phyloP scores from a whole-genome alignment of 2,113 vertebrate species.

The Monopterus albus region DNA sequence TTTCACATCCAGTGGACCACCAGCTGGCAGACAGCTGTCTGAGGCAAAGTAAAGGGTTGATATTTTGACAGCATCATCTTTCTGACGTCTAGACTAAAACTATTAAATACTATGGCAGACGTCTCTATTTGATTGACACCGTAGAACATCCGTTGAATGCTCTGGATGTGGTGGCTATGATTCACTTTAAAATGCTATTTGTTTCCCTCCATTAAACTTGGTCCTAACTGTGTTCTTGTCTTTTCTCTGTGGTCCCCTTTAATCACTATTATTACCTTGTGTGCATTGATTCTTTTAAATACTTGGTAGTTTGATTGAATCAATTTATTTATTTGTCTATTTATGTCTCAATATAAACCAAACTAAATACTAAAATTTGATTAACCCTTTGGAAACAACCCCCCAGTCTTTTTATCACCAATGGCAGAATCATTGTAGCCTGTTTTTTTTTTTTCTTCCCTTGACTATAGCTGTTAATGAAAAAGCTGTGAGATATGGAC shows the following conservation, averaged over 20 bases:
- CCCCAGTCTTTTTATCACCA: neutral
- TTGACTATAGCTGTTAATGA: conserved; percentile 6
- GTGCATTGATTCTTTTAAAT: conserved; percentile 21
- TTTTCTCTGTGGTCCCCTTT: conserved; percentile 27
- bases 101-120: conserved; percentile 64
- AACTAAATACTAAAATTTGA: conserved; percentile 1
- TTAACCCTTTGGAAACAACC: neutral
- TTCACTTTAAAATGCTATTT: conserved; percentile 46
- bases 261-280: conserved; percentile 16
- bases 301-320: too few relatives aligned
- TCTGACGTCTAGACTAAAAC: conserved; percentile 67
- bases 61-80: conserved; percentile 74
- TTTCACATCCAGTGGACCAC: conserved; percentile 61
- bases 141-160: conserved; percentile 49
- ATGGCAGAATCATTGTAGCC: neutral
- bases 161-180: conserved; percentile 24
- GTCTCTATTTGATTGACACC: conserved; percentile 61
- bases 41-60: conserved; percentile 55
- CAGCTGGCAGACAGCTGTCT: conserved; percentile 77
- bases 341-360: neutral
- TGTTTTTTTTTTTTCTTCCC: conserved; percentile 8
- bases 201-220: conserved; percentile 24
- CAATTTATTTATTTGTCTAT: conserved; percentile 3
- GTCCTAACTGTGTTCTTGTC: conserved; percentile 10
- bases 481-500: neutral